phyloP scores from a whole-genome alignment of 2,113 vertebrate species.

The Redunca redunca region DNA sequence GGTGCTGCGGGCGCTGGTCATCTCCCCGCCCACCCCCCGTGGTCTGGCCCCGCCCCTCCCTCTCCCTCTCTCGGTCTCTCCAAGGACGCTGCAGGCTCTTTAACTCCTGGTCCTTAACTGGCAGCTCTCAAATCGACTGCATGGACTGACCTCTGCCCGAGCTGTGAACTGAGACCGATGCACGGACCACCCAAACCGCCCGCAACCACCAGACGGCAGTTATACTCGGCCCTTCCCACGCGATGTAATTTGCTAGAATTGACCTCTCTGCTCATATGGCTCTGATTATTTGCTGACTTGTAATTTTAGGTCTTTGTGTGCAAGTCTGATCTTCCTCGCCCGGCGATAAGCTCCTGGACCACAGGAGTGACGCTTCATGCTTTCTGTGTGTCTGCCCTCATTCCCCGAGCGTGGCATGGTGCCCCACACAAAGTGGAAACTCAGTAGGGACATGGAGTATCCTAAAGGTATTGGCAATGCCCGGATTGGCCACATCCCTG shows the following conservation, averaged over 20 bases:
- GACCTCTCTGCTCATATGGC: constrained; percentile 38
- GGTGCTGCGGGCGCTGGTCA: accelerated
- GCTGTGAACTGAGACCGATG: neutral
- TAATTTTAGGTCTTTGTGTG: neutral
- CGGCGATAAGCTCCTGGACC: neutral
- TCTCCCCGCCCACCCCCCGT: accelerated
- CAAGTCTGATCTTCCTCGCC: neutral
- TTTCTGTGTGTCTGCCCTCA: neutral
- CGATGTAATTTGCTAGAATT: neutral
- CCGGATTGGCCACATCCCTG: neutral
- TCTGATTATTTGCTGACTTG: constrained; percentile 49
- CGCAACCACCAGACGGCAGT: neutral
- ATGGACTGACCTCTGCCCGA: neutral
- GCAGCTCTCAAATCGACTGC: neutral
- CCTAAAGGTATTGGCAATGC: neutral
- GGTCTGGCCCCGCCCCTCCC: neutral
- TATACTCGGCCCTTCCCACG: neutral
- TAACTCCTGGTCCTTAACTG: neutral
- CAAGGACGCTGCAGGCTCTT: neutral
- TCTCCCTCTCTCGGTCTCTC: neutral
- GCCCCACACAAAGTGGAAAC: neutral
- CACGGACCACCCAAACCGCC: constrained; percentile 50
- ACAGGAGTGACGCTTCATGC: neutral
- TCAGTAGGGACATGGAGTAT: neutral
- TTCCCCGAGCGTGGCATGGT: accelerated